These are phyloP conservation scores for Amblyopsis rosae DNA, from an alignment of 2,113 vertebrate species.

Conservation along the genomic window DNA sequence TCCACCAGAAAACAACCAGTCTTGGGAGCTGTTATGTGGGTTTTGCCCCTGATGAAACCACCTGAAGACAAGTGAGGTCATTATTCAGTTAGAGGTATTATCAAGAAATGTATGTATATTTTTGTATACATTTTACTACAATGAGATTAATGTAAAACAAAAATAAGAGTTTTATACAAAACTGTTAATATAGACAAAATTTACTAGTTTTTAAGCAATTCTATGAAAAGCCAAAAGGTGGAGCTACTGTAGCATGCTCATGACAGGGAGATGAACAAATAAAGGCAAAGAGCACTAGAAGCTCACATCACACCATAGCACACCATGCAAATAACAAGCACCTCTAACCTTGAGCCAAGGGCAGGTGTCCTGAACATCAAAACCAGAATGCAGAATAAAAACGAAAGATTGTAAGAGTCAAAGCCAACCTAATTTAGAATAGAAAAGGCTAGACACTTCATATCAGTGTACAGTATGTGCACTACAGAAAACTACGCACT, in stretches of 20 bases:
- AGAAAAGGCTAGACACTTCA: neutral
- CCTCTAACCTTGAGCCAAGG: constrained; percentile 69
- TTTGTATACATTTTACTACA: no score
- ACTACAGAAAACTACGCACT: no score
- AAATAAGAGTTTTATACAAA: no score
- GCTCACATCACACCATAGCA: constrained; percentile 31
- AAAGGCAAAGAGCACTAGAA: neutral
- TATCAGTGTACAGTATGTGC: no score
- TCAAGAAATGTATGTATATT: no score
- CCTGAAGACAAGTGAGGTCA: constrained; percentile 69
- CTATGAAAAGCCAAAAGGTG: constrained; percentile 20
- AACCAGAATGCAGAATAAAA: constrained; percentile 26
- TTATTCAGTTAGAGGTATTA: neutral
- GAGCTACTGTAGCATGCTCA: constrained; percentile 27
- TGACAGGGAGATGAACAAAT: constrained; percentile 8
- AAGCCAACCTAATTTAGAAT: constrained; percentile 17
- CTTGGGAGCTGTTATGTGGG: constrained; percentile 86
- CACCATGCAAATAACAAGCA: constrained; percentile 31
- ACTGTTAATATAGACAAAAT: neutral
- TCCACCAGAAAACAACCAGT: constrained; percentile 91
- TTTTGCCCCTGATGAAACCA: constrained; percentile 96
- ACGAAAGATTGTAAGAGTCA: constrained; percentile 20
- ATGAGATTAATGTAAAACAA: no score
- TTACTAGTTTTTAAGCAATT: constrained; percentile 20
- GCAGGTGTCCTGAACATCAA: constrained; percentile 56